These are phyloP conservation scores for Spodoptera exigua DNA, from an alignment of 2,888 invertebrate genomes.

Conservation along the genomic window DNA sequence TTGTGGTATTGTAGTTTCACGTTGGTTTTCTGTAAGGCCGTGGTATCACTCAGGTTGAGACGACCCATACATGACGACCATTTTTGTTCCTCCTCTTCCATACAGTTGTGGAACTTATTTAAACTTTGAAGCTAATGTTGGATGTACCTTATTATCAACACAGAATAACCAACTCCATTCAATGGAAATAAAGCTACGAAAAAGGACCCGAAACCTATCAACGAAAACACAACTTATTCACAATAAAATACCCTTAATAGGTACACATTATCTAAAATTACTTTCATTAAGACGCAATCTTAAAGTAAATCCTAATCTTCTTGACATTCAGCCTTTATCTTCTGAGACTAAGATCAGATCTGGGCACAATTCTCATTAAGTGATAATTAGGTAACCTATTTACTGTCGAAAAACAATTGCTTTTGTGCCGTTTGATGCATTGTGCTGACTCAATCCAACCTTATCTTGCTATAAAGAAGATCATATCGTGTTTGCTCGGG, in stretches of 20 bases:
- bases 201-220: constrained; percentile 24
- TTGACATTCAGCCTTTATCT: constrained; percentile 34
- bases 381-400: constrained; percentile 42
- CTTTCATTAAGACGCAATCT: constrained; percentile 42
- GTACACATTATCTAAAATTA: constrained; percentile 42
- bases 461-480: constrained; percentile 37
- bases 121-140: too few species aligned
- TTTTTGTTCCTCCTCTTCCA: too few species aligned
- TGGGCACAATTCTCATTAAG: constrained; percentile 33
- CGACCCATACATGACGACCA: too few species aligned
- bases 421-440: constrained; percentile 42
- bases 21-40: too few species aligned
- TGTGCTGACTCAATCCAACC: constrained; percentile 30
- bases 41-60: too few species aligned
- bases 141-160: neutral
- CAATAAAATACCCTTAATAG: constrained; percentile 37
- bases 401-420: constrained; percentile 37
- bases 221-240: constrained; percentile 26
- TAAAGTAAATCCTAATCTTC: constrained; percentile 39
- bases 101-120: too few species aligned
- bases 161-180: neutral
- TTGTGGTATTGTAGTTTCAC: too few species aligned
- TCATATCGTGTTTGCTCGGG: constrained; percentile 26
- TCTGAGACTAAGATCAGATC: constrained; percentile 17
- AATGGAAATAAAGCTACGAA: constrained; percentile 19